These are phyloP conservation scores for Ceramica pisi DNA, from an alignment of 2,888 invertebrate species.

Conservation along the genomic window DNA sequence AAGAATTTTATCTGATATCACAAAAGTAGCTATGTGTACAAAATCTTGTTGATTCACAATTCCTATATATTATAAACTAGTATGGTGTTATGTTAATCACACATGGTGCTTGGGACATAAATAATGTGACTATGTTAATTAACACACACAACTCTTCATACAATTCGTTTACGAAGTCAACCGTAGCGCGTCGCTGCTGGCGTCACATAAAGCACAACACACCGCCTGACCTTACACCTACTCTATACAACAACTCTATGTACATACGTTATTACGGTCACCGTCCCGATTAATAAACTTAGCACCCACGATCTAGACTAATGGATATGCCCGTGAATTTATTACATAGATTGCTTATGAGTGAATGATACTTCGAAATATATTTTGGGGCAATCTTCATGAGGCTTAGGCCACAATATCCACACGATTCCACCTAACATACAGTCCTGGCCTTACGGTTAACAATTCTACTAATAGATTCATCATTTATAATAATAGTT, in stretches of 20 bases:
- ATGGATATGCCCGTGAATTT: constrained; percentile 79
- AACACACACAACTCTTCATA: constrained; percentile 67
- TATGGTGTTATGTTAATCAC: constrained; percentile 45
- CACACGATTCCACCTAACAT: constrained; percentile 31
- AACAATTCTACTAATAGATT: constrained; percentile 42
- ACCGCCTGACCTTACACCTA: constrained; percentile 69
- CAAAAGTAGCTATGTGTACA: constrained; percentile 43
- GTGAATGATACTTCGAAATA: constrained; percentile 63
- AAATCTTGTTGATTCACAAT: constrained; percentile 51
- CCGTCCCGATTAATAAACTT: constrained; percentile 74
- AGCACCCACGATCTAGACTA: constrained; percentile 85
- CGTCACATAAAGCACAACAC: constrained; percentile 59
- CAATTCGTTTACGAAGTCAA: constrained; percentile 80
- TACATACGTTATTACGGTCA: constrained; percentile 76
- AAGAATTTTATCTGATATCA: constrained; percentile 34
- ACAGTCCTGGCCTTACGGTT: constrained; percentile 40
- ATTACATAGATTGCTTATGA: constrained; percentile 68
- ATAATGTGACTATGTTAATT: constrained; percentile 77
- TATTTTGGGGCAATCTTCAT: constrained; percentile 72
- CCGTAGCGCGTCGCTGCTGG: constrained; percentile 53
- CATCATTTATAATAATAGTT: constrained; percentile 46
- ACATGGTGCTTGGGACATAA: constrained; percentile 61
- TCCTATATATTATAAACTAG: constrained; percentile 24
- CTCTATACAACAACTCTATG: constrained; percentile 77
- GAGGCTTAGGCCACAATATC: constrained; percentile 71